phyloP scores from a whole-genome alignment of 2,113 vertebrate genomes.

The Condylura cristata region DNA sequence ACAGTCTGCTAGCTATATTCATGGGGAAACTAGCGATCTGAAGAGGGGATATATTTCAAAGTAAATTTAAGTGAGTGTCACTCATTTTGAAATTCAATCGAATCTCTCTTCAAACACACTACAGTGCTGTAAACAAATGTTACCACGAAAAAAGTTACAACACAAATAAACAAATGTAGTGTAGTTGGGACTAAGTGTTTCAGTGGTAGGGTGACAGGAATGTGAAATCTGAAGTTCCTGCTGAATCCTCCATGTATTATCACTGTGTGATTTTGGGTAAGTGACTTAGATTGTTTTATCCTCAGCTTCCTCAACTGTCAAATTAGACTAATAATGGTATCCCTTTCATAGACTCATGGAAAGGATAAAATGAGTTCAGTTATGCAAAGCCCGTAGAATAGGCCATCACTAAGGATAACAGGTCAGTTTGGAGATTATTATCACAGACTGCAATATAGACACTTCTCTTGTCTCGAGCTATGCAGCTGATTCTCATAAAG shows the following conservation, averaged over 20 bases:
- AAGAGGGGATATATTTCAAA: background rate
- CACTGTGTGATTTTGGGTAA: background rate
- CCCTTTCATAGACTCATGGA: background rate
- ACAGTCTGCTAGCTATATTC: background rate
- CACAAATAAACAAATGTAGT: too few species aligned
- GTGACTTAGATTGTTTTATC: background rate
- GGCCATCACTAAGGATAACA: background rate
- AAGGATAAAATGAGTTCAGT: background rate
- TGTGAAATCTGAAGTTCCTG: background rate
- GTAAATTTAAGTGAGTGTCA: constrained; percentile 21
- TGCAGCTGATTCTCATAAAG: background rate
- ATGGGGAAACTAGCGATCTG: background rate
- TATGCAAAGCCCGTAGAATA: background rate
- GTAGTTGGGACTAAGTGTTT: background rate
- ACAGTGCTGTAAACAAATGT: background rate
- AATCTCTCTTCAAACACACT: background rate
- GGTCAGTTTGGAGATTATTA: background rate
- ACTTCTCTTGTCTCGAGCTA: background rate
- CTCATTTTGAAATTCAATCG: constrained; percentile 17
- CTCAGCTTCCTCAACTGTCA: background rate
- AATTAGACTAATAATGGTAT: background rate
- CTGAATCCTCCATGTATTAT: background rate
- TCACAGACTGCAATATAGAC: background rate
- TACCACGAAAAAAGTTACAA: too few species aligned
- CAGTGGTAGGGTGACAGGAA: background rate